phyloP scores from a whole-genome alignment of 2,888 invertebrate genomes.

The Phortica magna region DNA sequence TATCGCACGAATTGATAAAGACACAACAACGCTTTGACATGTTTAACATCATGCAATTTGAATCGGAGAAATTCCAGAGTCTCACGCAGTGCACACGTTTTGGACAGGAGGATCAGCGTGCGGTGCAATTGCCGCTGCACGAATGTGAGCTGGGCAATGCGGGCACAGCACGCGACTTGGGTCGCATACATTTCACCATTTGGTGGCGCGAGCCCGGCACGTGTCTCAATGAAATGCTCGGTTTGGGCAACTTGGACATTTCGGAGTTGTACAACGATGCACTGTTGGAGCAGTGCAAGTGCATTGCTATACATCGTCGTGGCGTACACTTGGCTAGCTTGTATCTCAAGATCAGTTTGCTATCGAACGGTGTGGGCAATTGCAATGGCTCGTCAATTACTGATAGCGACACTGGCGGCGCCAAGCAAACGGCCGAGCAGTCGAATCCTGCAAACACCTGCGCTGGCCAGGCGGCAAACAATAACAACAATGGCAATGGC shows the following conservation, averaged over 20 bases:
- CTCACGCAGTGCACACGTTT: constrained; percentile 74
- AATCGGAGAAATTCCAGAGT: constrained; percentile 74
- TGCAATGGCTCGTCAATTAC: constrained; percentile 18
- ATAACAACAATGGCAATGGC: constrained; percentile 44
- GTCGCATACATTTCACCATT: constrained; percentile 67
- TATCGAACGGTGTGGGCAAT: constrained; percentile 29
- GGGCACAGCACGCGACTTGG: constrained; percentile 48
- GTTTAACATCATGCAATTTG: constrained; percentile 75
- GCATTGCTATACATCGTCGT: constrained; percentile 67
- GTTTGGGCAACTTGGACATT: constrained; percentile 68
- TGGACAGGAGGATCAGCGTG: constrained; percentile 67
- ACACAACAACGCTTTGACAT: constrained; percentile 63
- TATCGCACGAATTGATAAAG: constrained; percentile 69
- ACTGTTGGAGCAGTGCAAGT: constrained; percentile 72
- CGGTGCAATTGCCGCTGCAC: constrained; percentile 53
- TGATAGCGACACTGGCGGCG: constrained; percentile 15
- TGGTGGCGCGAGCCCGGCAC: constrained; percentile 76
- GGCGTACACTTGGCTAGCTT: constrained; percentile 67
- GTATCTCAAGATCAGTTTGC: constrained; percentile 70
- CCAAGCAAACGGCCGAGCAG: constrained; percentile 37
- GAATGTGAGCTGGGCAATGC: constrained; percentile 24
- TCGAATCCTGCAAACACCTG: neutral
- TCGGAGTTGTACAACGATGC: constrained; percentile 67
- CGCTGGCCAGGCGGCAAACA: constrained; percentile 22
- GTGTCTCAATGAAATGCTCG: constrained; percentile 73